Evolutionary conservation across 2,888 invertebrate genomes (phyloP).

Genomic region (Meandrusa payeni): DNA sequence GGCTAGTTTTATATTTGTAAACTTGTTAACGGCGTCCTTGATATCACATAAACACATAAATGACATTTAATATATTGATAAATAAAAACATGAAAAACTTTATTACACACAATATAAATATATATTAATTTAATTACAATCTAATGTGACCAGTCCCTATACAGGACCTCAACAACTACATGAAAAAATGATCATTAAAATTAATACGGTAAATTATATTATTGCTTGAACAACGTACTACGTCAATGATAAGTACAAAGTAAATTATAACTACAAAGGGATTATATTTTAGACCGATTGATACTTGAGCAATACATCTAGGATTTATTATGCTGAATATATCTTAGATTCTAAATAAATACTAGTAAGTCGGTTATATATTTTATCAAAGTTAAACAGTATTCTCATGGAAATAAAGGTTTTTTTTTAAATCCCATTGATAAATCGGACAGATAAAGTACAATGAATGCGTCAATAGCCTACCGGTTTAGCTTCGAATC

Average conservation of each 20-base stretch:
- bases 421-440: no score
- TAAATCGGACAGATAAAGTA: no score
- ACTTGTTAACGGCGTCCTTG: no score
- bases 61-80: conserved; percentile 1
- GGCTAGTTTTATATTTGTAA: no score
- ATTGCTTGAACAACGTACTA: conserved; percentile 20
- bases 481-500: no score
- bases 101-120: conserved; percentile 5
- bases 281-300: conserved; percentile 24
- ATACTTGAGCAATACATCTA: conserved; percentile 23
- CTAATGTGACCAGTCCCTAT: conserved; percentile 15
- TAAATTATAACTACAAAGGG: conserved; percentile 12
- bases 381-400: no score
- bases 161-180: conserved; percentile 11
- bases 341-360: conserved; percentile 15
- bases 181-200: conserved; percentile 4
- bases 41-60: no score
- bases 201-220: conserved; percentile 18
- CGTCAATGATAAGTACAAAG: conserved; percentile 16
- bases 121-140: conserved; percentile 9
- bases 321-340: conserved; percentile 20
- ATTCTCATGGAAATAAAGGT: no score
- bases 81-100: conserved; percentile 10
- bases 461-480: no score
- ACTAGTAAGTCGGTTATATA: no score